Evolutionary conservation across 2,888 invertebrate genomes (phyloP).

Genomic region (Nymphalis c-album): DNA sequence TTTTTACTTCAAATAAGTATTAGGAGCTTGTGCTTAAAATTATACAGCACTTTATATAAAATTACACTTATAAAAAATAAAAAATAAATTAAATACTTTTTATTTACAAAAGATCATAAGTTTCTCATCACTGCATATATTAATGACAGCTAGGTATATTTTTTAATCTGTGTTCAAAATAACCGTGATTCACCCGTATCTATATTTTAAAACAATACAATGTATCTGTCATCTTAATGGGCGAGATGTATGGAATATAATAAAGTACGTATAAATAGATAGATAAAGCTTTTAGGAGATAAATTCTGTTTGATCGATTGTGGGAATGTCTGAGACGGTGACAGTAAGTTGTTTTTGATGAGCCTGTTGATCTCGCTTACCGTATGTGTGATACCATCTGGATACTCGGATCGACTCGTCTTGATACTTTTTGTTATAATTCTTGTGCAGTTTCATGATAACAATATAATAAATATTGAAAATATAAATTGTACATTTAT

Average conservation of each 20-base stretch:
- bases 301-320: constrained; percentile 73
- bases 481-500: too few species aligned
- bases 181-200: constrained; percentile 10
- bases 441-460: too few species aligned
- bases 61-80: too few species aligned
- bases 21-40: too few species aligned
- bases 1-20: too few species aligned
- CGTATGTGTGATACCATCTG: constrained; percentile 62
- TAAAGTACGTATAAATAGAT: constrained; percentile 52
- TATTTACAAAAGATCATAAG: too few species aligned
- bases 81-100: too few species aligned
- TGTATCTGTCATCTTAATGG: constrained; percentile 41
- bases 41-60: too few species aligned
- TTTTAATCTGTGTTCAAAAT: constrained; percentile 16
- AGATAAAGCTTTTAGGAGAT: constrained; percentile 79
- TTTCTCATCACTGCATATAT: too few species aligned
- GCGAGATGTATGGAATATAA: constrained; percentile 38
- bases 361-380: constrained; percentile 59
- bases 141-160: constrained; percentile 2
- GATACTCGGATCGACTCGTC: constrained; percentile 36
- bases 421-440: constrained; percentile 55
- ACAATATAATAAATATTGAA: too few species aligned
- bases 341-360: constrained; percentile 74
- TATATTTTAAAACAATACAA: constrained; percentile 38
- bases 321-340: constrained; percentile 72